Conservation (phyloP, 2,797 vertebrate species). For the Leuciscus waleckii region DNA sequence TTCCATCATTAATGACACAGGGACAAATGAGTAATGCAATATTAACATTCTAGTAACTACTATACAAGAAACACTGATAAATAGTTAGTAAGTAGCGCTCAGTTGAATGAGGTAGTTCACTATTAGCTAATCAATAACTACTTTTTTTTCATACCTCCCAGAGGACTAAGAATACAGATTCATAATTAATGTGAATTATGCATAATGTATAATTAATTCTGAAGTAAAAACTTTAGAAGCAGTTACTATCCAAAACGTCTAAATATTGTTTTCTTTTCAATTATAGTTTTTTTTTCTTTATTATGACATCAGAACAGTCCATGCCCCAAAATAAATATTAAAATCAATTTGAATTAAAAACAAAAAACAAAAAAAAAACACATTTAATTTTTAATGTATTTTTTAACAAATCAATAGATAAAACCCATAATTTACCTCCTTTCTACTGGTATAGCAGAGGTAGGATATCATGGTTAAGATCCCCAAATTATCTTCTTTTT, state of each 20-base stretch:
- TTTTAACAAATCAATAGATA: background rate
- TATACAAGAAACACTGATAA: no score
- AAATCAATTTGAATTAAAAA: background rate
- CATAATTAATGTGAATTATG: no score
- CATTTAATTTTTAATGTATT: background rate
- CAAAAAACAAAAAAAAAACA: background rate
- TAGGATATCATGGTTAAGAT: background rate
- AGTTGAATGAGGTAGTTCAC: no score
- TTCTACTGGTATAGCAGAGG: background rate
- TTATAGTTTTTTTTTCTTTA: background rate
- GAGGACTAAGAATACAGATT: no score
- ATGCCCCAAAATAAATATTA: background rate
- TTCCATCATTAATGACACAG: background rate
- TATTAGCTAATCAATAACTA: no score
- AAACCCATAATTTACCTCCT: background rate
- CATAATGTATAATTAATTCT: no score
- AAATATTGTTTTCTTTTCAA: background rate
- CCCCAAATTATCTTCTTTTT: background rate
- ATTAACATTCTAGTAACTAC: no score
- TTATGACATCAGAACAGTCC: background rate
- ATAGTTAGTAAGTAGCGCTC: no score
- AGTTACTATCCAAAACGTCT: no score
- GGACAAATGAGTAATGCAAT: background rate
- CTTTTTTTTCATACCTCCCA: no score
- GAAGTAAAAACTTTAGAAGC: no score